Evolutionary conservation across 64 coral and sea anemone genomes (phyloP).

Genomic region (Montipora foliosa): DNA sequence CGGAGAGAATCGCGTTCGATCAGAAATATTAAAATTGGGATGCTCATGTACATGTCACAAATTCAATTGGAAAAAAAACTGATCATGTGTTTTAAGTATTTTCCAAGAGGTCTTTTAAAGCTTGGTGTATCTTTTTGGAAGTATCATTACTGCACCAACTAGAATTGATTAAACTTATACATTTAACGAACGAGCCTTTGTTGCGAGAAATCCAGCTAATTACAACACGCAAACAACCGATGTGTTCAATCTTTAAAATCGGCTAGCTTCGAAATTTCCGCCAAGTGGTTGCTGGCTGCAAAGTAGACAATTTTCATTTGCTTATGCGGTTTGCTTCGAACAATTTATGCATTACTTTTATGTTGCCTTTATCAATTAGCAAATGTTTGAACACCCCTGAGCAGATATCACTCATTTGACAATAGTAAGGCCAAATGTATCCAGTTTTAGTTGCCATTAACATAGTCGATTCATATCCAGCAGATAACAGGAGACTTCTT

Average conservation of each 20-base stretch:
- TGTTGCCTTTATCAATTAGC: not conserved
- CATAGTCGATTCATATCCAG: too few relatives aligned
- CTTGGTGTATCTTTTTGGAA: not conserved
- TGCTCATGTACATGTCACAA: not conserved
- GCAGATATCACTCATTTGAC: too few relatives aligned
- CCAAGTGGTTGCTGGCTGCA: too few relatives aligned
- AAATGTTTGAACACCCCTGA: conserved; percentile 24
- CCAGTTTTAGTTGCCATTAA: not conserved
- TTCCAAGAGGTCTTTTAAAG: not conserved
- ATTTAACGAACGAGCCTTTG: not conserved
- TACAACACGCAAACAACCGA: not conserved
- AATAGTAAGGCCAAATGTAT: not conserved
- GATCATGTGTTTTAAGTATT: conserved; percentile 19
- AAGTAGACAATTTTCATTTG: too few relatives aligned
- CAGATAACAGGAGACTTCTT: too few relatives aligned
- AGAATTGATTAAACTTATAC: not conserved
- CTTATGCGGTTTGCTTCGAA: not conserved
- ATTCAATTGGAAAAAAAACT: not conserved
- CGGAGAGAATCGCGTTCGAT: not conserved
- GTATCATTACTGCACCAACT: not conserved
- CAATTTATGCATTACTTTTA: conserved; percentile 9
- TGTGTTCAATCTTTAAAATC: too few relatives aligned
- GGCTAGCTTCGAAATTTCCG: too few relatives aligned
- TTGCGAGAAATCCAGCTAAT: conserved; percentile 8
- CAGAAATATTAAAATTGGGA: not conserved